Conservation (phyloP, 2,113 vertebrate genomes). For the Arizona elegans region DNA sequence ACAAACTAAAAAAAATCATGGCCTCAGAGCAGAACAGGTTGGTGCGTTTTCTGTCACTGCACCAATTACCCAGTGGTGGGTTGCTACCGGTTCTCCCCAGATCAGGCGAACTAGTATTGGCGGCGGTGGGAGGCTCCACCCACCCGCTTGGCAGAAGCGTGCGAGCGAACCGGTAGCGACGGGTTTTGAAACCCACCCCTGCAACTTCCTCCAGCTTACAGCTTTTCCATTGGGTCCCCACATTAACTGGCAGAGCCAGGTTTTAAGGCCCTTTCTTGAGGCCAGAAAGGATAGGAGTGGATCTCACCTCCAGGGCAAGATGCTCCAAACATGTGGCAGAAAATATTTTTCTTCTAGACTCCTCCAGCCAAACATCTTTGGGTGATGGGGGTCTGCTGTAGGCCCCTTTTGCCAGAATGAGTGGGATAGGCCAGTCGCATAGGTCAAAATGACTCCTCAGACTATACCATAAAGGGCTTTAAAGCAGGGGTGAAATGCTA, state of each 20-base stretch:
- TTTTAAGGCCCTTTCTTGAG: not conserved
- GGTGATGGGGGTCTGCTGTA: not conserved
- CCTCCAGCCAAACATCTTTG: not conserved
- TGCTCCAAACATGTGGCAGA: not conserved
- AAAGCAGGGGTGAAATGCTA: not conserved
- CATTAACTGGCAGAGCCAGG: not conserved
- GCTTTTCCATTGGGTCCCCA: not conserved
- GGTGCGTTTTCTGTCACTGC: not conserved
- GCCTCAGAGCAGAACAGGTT: not conserved
- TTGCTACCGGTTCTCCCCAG: too few relatives aligned
- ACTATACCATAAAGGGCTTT: not conserved
- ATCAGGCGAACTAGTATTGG: too few relatives aligned
- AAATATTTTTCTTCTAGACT: not conserved
- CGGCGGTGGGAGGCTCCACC: too few relatives aligned
- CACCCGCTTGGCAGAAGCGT: too few relatives aligned
- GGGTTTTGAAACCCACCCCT: too few relatives aligned
- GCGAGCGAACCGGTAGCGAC: too few relatives aligned
- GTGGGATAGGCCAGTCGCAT: not conserved
- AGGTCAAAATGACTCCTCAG: not conserved
- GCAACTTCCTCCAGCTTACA: not conserved
- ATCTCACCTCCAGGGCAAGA: not conserved
- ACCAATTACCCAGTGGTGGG: not conserved
- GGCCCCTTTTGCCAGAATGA: not conserved
- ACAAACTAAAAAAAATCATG: not conserved
- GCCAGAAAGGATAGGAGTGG: not conserved